phyloP scores from a whole-genome alignment of 2,113 vertebrate species.

The Glareola pratincola region DNA sequence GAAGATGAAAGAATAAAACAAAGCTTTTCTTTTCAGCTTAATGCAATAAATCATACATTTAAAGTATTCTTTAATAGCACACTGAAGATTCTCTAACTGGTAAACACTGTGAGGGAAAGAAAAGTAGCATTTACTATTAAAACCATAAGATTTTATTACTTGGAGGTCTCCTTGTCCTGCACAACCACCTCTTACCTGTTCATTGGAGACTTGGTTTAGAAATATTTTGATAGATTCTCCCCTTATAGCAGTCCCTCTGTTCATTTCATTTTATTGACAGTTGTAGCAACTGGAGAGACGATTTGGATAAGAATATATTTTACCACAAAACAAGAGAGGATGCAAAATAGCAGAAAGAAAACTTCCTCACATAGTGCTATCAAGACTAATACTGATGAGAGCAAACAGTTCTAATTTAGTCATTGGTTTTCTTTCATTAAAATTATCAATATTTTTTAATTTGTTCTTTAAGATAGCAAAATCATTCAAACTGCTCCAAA shows the following conservation, averaged over 20 bases:
- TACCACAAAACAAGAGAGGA: not conserved
- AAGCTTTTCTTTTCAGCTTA: not conserved
- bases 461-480: not conserved
- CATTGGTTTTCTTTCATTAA: not conserved
- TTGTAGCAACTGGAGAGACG: not conserved
- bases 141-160: not conserved
- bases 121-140: not conserved
- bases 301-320: not conserved
- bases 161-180: not conserved
- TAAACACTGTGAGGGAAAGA: not conserved
- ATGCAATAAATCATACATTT: not conserved
- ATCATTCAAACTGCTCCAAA: not conserved
- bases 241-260: not conserved
- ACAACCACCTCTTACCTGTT: not conserved
- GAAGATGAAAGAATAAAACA: conserved; percentile 32
- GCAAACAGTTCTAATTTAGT: not conserved
- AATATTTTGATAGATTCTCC: not conserved
- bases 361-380: not conserved
- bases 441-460: not conserved
- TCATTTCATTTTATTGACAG: not conserved
- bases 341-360: not conserved
- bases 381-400: not conserved
- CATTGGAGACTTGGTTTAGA: not conserved
- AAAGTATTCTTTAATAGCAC: not conserved
- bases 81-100: not conserved